Conservation (phyloP, 2,888 invertebrate species). For the Acanthosepion lycidas region DNA sequence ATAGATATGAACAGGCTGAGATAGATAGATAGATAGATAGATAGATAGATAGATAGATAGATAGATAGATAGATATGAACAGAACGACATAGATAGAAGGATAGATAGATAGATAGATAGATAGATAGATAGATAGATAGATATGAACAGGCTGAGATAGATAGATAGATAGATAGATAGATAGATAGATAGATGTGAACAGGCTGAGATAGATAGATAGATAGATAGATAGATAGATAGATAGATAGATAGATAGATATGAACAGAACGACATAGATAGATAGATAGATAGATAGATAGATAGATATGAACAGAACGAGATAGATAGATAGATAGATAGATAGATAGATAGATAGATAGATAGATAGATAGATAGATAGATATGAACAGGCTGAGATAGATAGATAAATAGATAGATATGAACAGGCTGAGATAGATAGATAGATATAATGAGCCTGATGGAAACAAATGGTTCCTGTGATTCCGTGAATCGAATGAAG, state of each 20-base stretch:
- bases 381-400: not conserved
- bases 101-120: no score
- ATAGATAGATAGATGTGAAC: no score
- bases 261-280: no score
- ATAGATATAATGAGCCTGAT: not conserved
- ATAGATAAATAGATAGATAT: not conserved
- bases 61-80: slow-evolving; percentile 13
- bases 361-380: slow-evolving; percentile 15
- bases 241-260: slow-evolving; percentile 33
- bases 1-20: no score
- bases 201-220: no score
- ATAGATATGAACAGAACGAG: no score
- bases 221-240: not conserved
- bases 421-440: not conserved
- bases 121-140: not conserved
- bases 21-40: no score
- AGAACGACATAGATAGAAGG: no score
- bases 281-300: no score
- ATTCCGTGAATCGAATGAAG: no score
- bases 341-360: not conserved
- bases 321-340: no score
- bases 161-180: not conserved
- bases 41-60: not conserved
- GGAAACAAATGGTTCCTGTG: no score
- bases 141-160: not conserved